These are phyloP conservation scores for Caenorhabditis uteleia DNA, from an alignment of 2,888 invertebrate species.

Conservation along the genomic window DNA sequence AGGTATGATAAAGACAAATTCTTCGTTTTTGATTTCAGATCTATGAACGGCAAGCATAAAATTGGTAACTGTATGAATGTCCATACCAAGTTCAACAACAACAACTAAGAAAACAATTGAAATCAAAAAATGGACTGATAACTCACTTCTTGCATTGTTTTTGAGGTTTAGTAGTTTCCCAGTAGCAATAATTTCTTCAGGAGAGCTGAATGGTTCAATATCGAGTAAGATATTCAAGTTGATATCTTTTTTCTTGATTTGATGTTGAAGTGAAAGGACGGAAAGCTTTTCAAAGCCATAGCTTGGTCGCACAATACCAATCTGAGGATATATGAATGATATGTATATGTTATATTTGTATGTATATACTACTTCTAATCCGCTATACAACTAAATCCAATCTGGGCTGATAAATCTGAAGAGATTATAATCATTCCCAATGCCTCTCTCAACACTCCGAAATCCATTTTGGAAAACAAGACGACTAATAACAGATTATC, in stretches of 20 bases:
- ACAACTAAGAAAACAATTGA: slow-evolving; percentile 49
- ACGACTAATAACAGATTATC: too few species aligned
- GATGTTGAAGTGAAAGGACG: slow-evolving; percentile 58
- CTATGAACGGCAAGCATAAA: slow-evolving; percentile 64
- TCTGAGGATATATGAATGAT: too few species aligned
- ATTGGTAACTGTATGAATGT: slow-evolving; percentile 57
- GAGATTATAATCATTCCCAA: too few species aligned
- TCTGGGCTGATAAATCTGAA: too few species aligned
- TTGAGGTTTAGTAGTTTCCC: slow-evolving; percentile 53
- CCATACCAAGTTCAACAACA: slow-evolving; percentile 67
- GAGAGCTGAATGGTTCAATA: slow-evolving; percentile 61
- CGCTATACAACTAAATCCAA: too few species aligned
- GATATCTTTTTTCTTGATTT: slow-evolving; percentile 55
- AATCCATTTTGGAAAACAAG: slow-evolving; percentile 30
- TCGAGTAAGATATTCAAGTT: slow-evolving; percentile 62
- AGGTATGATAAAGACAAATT: slow-evolving; percentile 66
- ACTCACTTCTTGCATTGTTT: slow-evolving; percentile 55
- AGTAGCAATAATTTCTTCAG: slow-evolving; percentile 65
- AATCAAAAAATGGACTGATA: too few species aligned
- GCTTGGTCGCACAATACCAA: slow-evolving; percentile 61
- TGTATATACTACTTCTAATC: too few species aligned
- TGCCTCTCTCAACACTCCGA: slow-evolving; percentile 17
- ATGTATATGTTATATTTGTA: neutral
- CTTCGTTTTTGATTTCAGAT: slow-evolving; percentile 58
- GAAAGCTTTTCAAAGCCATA: slow-evolving; percentile 59